These are phyloP conservation scores for Ondatra zibethicus DNA, from an alignment of 2,113 vertebrate species.

Conservation along the genomic window DNA sequence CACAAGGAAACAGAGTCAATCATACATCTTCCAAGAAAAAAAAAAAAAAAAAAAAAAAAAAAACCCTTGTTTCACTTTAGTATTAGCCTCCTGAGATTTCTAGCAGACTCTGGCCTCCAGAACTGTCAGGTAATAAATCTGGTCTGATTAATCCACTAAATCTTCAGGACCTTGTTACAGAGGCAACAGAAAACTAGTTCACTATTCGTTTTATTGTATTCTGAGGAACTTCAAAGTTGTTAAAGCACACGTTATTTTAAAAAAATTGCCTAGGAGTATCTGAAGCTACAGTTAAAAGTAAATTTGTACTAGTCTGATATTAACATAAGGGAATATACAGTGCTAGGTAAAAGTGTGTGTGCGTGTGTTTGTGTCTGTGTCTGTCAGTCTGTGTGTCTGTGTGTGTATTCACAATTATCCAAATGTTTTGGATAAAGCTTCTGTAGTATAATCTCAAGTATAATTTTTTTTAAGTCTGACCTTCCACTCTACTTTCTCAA, in stretches of 20 bases:
- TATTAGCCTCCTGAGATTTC: background rate
- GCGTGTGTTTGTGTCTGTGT: too few species aligned
- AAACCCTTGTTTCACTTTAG: background rate
- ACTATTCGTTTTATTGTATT: background rate
- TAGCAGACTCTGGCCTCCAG: background rate
- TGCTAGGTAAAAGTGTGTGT: too few species aligned
- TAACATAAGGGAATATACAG: background rate
- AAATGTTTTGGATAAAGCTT: constrained; percentile 6
- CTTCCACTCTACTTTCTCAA: constrained; percentile 28
- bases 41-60: background rate
- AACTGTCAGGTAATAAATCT: background rate
- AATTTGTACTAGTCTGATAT: background rate
- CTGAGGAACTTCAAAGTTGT: background rate
- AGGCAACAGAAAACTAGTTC: background rate
- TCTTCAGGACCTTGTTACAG: background rate
- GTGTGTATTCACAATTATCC: background rate
- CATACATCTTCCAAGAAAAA: background rate
- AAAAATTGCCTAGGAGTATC: background rate
- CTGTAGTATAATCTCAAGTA: constrained; percentile 46
- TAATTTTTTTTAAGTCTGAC: constrained; percentile 39
- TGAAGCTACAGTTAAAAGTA: background rate
- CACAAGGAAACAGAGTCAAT: background rate
- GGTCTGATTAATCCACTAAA: background rate
- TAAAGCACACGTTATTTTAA: background rate
- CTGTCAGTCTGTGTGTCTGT: too few species aligned